These are phyloP conservation scores for Mastomys natalensis DNA, from an alignment of 2,113 vertebrate genomes.

Conservation along the genomic window DNA sequence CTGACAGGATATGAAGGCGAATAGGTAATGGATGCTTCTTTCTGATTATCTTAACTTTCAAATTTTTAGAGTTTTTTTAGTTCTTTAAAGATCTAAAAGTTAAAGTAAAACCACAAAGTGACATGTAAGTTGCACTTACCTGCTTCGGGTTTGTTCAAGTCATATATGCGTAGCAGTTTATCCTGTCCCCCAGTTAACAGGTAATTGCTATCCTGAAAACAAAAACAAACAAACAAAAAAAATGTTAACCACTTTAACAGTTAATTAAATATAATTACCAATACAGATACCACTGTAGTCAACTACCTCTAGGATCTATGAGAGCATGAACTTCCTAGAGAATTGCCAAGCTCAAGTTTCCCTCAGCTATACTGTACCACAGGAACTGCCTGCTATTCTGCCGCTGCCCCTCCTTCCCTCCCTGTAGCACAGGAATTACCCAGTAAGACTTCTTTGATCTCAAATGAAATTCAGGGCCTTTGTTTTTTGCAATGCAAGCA, in stretches of 20 bases:
- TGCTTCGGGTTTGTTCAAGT: constrained; percentile 95
- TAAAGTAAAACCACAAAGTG: constrained; percentile 14
- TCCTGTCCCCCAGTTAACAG: constrained; percentile 97
- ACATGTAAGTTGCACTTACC: constrained; percentile 86
- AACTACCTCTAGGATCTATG: neutral
- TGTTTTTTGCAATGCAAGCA: neutral
- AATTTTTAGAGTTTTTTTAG: neutral
- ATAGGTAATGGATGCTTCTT: neutral
- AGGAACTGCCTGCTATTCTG: too few species aligned
- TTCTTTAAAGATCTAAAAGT: neutral
- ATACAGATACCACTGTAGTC: neutral
- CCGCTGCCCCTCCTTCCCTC: neutral
- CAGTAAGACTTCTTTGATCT: neutral
- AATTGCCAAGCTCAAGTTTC: neutral
- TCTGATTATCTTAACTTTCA: neutral
- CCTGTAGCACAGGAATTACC: neutral
- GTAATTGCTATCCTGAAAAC: constrained; percentile 94
- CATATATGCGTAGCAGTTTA: constrained; percentile 97
- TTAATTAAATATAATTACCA: constrained; percentile 22
- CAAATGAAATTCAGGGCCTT: neutral
- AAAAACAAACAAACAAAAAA: constrained; percentile 64
- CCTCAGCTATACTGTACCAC: neutral
- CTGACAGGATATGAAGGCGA: neutral
- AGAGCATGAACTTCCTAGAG: neutral
- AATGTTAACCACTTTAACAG: constrained; percentile 30